Base-by-base conservation (phyloP, 2,113 vertebrate genomes). In the Dryoscopus gambensis region DNA sequence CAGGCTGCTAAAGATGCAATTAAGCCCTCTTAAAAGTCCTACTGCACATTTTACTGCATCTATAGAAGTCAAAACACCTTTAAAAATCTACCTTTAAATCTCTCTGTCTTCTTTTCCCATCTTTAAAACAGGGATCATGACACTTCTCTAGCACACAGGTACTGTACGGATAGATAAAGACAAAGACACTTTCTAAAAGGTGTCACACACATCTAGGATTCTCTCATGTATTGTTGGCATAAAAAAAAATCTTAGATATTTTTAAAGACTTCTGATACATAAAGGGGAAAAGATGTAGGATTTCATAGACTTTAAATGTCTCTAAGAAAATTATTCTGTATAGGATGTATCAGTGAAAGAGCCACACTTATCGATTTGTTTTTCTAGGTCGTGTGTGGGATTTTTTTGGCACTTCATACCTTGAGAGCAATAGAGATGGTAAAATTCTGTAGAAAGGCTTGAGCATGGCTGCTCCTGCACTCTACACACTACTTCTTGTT, bases 31-130 rank as follows among this genome's bases (percentile, higher is more conserved):
- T 94, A 76, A 96, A 97, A 96, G 93, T 91, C 91, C 91, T 96
- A 84, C 81, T 56, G 68, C 42, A 95, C 93, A 92, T 89, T 96
- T 93, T 95, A 75, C 83, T 87, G 71, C 60, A 89, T 46, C 88
- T 84, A 96, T 88, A 97, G 96, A 95, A 97, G 96, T 95, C 93
- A 96, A 96, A 95, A 95, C 85, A 96, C 69, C 67, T 96, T 96
- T 91, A 89, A 94, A 95, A 95, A 88, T 81, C 92, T 57, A 71
- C 71, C 86, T 95, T 93, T 95, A 96, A 84, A 93, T 92, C 90
- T 83, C 91, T 85, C 63, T 89, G 64, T 93, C 90, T 96, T 90
- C 79, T 91, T 77, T 94, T 93, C 73, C 93, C 49, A 73, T 94
- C 85, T 90, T 81, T 92, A 92, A 95, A 95, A 96, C 71, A 82